phyloP scores from a whole-genome alignment of 2,113 vertebrate species.

The Cricetomys ansorgei region DNA sequence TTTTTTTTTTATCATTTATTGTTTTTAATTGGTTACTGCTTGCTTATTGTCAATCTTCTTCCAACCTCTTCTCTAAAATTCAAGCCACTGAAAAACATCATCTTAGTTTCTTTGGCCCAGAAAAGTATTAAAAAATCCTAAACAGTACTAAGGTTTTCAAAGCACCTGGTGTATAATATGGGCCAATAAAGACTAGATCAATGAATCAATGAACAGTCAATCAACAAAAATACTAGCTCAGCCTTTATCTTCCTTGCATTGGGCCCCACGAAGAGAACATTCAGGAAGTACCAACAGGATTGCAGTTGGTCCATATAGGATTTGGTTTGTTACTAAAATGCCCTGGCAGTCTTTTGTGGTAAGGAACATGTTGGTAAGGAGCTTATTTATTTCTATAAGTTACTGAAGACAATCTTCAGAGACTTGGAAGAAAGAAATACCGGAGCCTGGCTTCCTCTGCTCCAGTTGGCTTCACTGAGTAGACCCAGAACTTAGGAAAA shows the following conservation, averaged over 20 bases:
- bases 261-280: neutral
- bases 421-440: neutral
- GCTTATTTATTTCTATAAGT: neutral
- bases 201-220: neutral
- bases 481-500: neutral
- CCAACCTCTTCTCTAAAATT: neutral
- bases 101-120: neutral
- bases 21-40: neutral
- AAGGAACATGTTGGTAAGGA: neutral
- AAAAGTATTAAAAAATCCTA: neutral
- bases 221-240: neutral
- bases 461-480: neutral
- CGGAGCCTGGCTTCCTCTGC: neutral
- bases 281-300: neutral
- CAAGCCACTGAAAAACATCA: neutral
- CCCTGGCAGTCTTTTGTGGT: neutral
- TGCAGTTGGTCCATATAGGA: neutral
- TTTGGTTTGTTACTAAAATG: neutral
- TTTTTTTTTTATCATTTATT: neutral
- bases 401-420: slow-evolving; percentile 3
- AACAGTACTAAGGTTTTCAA: neutral
- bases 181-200: neutral
- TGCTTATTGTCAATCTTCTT: neutral
- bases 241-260: neutral
- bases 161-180: neutral